phyloP scores from a whole-genome alignment of 2,113 vertebrate genomes.

The Pluvianellus socialis region DNA sequence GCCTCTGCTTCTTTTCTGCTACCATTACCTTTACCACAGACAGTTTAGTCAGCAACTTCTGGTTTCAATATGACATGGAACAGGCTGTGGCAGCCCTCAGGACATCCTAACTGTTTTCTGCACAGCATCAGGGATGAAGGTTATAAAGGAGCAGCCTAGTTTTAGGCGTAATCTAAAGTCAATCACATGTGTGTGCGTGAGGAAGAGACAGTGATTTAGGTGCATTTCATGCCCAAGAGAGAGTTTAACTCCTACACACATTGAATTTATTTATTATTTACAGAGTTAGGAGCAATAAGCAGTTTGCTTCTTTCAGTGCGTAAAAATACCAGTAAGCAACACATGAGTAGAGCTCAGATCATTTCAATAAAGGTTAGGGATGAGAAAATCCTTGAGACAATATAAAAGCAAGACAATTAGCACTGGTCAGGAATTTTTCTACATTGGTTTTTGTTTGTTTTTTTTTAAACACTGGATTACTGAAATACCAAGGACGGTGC shows the following conservation, averaged over 20 bases:
- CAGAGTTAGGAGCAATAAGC: not conserved
- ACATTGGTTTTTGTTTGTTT: not conserved
- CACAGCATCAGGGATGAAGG: not conserved
- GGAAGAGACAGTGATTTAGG: not conserved
- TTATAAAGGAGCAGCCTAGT: not conserved
- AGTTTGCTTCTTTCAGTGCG: not conserved
- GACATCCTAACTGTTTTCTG: not conserved
- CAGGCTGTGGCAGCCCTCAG: not conserved
- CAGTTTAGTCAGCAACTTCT: not conserved
- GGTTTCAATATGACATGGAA: not conserved
- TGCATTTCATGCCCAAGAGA: not conserved
- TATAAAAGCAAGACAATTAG: not conserved
- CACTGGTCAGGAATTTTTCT: not conserved
- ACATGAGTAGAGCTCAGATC: not conserved
- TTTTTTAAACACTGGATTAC: not conserved
- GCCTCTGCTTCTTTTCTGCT: not conserved
- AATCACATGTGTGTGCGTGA: not conserved
- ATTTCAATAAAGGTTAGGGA: not conserved
- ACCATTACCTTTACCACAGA: not conserved
- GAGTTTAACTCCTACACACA: not conserved
- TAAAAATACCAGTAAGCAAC: not conserved
- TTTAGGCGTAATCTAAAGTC: not conserved
- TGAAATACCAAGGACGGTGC: not conserved
- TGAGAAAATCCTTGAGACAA: not conserved
- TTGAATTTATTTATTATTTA: not conserved